Base-by-base conservation (phyloP, 2,888 invertebrate species). In the Melitaea athalia region DNA sequence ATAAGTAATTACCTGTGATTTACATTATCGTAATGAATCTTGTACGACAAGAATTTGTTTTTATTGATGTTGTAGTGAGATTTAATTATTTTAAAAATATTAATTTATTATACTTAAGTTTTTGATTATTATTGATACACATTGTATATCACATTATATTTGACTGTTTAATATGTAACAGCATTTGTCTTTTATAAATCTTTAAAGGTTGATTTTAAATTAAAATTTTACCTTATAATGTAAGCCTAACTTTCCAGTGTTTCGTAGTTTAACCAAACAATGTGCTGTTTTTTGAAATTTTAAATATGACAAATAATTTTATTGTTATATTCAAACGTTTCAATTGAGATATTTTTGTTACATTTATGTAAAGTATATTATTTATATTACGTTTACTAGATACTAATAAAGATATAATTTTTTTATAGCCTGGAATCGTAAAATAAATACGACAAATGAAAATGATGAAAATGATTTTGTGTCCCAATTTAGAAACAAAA, bases 1-100 rank as follows among this genome's bases (percentile, higher is more conserved):
- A 83, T 90, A 88, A 85, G 80, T 85, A 86, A 80, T 85, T 88
- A 90, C 87, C 89, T 91, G 91, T 91, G 91, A 91, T 92, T 91
- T 86, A 85, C 83, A 83, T 87, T 82, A 83, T 83, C 82, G 71
- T 72, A 80, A 80, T 82, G 76, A 78, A 79, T 89, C 91, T 92
- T 92, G 91, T 92, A 81, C 87, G 82, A 92, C 91, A 92, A 91
- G 91, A 86, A 72, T 72, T 78, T 69, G 72, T 77, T 81, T 76
- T 64, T 61, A 68, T 64, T 55, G 49, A 68, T 64, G 64, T 68
- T 68, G 68, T 68, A 68, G 64, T 68, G 11, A 63, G 43, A 55
- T 63, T 63, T 47, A 52, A 31, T 61, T 55, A 47, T 64, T 61
- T 64, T 43, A 55, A 64, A 64, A 50, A 53, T 47, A 60, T 64